Percentiles rank a stretch among this genome's conserved stretches.
phyloP scores from a whole-genome alignment of 2,888 invertebrate species.

The Tipula unca region DNA sequence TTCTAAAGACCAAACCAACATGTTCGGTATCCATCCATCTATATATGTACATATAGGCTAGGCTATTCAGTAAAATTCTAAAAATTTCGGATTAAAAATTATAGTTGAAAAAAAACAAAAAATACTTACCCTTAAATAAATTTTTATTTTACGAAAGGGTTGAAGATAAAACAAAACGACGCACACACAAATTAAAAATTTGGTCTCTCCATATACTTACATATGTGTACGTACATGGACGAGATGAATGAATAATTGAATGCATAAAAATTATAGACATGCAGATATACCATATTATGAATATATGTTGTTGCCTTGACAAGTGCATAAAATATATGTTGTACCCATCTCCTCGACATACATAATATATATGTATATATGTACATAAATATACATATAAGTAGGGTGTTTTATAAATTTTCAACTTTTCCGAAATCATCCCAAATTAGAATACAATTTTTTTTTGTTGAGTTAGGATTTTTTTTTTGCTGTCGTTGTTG shows the following conservation, averaged over 20 bases:
- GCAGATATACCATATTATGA: too few species aligned
- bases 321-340: slow-evolving; percentile 3
- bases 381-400: not conserved
- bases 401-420: not conserved
- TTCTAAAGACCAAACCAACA: not conserved
- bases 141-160: not conserved
- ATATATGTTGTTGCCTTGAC: not conserved
- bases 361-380: not conserved
- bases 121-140: not conserved
- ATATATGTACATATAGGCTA: not conserved
- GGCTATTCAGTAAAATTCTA: not conserved
- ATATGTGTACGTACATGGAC: not conserved
- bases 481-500: not conserved
- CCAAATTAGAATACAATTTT: not conserved
- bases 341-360: not conserved
- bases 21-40: not conserved
- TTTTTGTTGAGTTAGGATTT: not conserved
- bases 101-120: not conserved
- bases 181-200: not conserved
- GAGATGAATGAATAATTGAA: slow-evolving; percentile 8
- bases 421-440: not conserved
- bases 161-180: not conserved
- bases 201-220: not conserved
- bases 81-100: not conserved
- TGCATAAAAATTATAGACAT: slow-evolving; percentile 10